Conservation (phyloP, 2,113 vertebrate species). For the Chloebia gouldiae region DNA sequence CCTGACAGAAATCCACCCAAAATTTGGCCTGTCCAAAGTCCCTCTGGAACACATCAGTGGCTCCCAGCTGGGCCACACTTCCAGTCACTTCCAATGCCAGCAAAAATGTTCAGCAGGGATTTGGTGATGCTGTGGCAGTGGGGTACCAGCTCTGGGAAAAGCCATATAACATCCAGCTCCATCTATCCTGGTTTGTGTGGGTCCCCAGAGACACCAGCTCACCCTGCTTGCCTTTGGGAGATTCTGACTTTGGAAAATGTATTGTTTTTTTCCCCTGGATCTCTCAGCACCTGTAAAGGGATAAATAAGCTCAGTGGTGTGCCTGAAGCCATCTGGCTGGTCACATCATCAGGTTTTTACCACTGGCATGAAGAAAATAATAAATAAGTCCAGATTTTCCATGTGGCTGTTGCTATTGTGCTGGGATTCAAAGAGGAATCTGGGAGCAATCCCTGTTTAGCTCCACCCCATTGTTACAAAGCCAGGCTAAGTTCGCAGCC, state of each 20-base stretch:
- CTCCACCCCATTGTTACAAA: no score
- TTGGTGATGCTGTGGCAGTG: background rate
- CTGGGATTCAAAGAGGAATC: background rate
- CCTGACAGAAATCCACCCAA: background rate
- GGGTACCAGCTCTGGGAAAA: background rate
- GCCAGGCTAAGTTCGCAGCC: background rate
- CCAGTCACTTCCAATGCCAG: background rate
- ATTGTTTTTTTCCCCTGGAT: background rate
- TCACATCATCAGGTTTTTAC: background rate
- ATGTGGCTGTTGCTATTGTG: background rate
- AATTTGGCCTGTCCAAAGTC: background rate
- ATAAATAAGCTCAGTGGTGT: background rate
- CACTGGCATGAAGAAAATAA: background rate
- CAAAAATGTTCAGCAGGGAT: background rate
- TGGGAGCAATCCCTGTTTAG: background rate
- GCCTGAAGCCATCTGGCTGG: background rate
- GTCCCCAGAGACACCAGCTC: background rate
- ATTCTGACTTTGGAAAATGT: background rate
- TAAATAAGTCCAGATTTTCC: background rate
- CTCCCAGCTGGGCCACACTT: no score
- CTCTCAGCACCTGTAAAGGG: background rate
- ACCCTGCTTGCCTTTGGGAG: background rate
- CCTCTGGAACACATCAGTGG: background rate
- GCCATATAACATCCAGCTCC: fast-evolving
- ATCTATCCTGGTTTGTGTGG: fast-evolving